phyloP scores from a whole-genome alignment of 2,888 invertebrate species.

The Mesorhabditis sp. region DNA sequence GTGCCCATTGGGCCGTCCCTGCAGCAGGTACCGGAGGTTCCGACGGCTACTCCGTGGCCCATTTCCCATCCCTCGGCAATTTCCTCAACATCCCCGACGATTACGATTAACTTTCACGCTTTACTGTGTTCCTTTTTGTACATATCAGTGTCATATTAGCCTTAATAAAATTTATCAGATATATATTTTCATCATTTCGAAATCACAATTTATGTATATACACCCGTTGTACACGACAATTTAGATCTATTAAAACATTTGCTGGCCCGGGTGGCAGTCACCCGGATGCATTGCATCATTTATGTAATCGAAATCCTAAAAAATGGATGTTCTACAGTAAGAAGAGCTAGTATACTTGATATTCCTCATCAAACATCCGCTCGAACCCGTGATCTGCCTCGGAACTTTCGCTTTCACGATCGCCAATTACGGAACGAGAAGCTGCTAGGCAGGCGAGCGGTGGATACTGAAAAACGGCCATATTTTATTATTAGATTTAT shows the following conservation, averaged over 20 bases:
- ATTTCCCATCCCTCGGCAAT: constrained; percentile 37
- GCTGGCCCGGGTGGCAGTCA: no score
- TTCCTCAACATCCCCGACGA: constrained; percentile 42
- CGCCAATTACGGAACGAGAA: neutral
- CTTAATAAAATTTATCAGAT: neutral
- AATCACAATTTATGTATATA: no score
- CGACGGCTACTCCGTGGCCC: constrained; percentile 29
- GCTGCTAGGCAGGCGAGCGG: neutral
- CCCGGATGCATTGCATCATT: neutral
- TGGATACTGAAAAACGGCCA: neutral
- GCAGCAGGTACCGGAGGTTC: constrained; percentile 40
- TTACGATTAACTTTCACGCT: constrained; percentile 25
- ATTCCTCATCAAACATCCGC: neutral
- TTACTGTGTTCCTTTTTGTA: neutral
- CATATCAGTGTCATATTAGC: neutral
- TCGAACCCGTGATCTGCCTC: neutral
- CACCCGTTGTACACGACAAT: no score
- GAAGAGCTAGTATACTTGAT: neutral
- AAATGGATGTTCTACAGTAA: neutral
- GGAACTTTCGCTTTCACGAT: neutral
- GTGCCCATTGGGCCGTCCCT: constrained; percentile 44
- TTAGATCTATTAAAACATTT: no score
- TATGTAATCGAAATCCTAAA: neutral
- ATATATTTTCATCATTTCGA: no score
- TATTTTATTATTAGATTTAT: no score